Conservation (phyloP, 2,888 invertebrate genomes). For the Calliopum simillimum region DNA sequence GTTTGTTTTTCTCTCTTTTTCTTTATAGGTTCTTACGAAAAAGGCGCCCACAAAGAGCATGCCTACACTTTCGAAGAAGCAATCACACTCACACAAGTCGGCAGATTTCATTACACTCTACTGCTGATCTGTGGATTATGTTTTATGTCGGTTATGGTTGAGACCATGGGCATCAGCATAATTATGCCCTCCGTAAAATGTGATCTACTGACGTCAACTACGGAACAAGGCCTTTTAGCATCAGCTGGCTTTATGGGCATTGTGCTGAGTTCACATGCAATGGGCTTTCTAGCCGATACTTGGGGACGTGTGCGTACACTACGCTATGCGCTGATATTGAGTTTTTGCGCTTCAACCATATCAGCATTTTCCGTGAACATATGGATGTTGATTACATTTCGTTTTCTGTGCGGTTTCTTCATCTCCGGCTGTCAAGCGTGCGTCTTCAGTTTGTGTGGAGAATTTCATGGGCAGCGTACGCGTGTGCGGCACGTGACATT, state of each 20-base stretch:
- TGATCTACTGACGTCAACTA: conserved; percentile 73
- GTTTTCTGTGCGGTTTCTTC: conserved; percentile 76
- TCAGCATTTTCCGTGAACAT: conserved; percentile 74
- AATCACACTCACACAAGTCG: conserved; percentile 69
- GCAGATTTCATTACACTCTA: conserved; percentile 73
- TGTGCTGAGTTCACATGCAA: conserved; percentile 79
- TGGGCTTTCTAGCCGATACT: conserved; percentile 84
- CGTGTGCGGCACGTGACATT: conserved; percentile 71
- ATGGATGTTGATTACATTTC: conserved; percentile 71
- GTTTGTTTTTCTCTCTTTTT: conserved; percentile 26
- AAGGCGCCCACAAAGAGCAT: neutral
- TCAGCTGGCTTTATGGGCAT: conserved; percentile 78
- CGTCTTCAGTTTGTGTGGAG: conserved; percentile 72
- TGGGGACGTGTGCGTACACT: conserved; percentile 75
- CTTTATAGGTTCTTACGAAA: conserved; percentile 32
- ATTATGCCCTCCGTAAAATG: conserved; percentile 77
- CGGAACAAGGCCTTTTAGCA: conserved; percentile 74
- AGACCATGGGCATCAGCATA: conserved; percentile 75
- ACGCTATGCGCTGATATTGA: conserved; percentile 69
- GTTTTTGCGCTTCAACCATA: conserved; percentile 70
- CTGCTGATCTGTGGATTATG: conserved; percentile 74
- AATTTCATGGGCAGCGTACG: conserved; percentile 70
- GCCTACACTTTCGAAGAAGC: conserved; percentile 62
- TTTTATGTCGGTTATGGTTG: conserved; percentile 77
- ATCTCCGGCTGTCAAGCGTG: conserved; percentile 69